Evolutionary conservation across 2,797 vertebrate species (phyloP).

Genomic region (Schizopygopsis pylzovi): DNA sequence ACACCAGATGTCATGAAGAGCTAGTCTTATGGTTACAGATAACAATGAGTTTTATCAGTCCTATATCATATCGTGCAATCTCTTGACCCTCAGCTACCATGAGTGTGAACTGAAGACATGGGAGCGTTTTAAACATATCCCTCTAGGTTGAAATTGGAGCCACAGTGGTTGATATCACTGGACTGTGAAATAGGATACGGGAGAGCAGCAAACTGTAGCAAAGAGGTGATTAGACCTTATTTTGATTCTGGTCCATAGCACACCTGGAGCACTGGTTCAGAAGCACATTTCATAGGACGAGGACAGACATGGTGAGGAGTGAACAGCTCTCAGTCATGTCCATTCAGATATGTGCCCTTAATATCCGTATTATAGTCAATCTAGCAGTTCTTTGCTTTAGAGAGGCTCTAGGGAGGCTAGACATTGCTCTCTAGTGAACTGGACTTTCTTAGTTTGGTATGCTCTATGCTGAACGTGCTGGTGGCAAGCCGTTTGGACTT

Average conservation of each 20-base stretch:
- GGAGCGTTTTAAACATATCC: background rate
- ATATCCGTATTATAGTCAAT: background rate
- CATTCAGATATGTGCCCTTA: slow-evolving; percentile 2
- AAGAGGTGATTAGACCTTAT: slow-evolving; percentile 42
- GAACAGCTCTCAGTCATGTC: background rate
- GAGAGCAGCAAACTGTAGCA: slow-evolving; percentile 40
- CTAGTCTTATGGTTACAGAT: background rate
- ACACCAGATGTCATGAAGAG: background rate
- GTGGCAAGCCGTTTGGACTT: too few species aligned
- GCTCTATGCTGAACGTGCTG: background rate
- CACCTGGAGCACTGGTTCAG: slow-evolving; percentile 16
- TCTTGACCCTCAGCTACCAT: slow-evolving; percentile 22
- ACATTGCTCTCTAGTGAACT: background rate
- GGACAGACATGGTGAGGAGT: background rate
- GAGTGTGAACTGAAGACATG: slow-evolving; percentile 4
- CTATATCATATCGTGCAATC: background rate
- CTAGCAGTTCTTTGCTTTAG: background rate
- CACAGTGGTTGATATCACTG: slow-evolving; percentile 33
- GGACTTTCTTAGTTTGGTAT: background rate
- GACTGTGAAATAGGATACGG: slow-evolving; percentile 48
- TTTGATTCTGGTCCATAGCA: slow-evolving; percentile 21
- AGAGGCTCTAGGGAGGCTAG: background rate
- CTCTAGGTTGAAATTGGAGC: slow-evolving; percentile 27
- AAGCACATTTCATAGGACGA: background rate
- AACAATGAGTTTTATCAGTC: background rate